These are phyloP conservation scores for Rachycentron canadum DNA, from an alignment of 2,797 vertebrate species.

Conservation along the genomic window DNA sequence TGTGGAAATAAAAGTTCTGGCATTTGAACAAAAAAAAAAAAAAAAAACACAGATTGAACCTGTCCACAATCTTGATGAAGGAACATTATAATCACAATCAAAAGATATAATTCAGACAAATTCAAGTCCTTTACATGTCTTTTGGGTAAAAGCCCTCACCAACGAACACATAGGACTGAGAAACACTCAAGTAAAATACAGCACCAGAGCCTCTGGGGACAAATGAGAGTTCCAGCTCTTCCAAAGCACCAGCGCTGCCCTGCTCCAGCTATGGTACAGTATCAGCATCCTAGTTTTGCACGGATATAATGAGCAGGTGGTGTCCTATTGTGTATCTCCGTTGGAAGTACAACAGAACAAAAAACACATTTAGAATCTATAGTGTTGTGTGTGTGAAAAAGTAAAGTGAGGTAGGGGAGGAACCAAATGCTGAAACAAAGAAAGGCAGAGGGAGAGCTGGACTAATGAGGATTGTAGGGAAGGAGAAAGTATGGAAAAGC, in stretches of 20 bases:
- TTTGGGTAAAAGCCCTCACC: neutral
- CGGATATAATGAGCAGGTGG: conserved; percentile 67
- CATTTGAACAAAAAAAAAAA: neutral
- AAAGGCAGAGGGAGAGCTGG: conserved; percentile 35
- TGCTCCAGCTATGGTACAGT: conserved; percentile 6
- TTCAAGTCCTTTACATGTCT: too few species aligned
- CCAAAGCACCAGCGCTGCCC: conserved; percentile 29
- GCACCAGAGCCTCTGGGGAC: neutral
- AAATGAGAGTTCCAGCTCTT: conserved; percentile 7
- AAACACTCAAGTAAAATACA: conserved; percentile 1
- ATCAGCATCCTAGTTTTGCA: conserved; percentile 39
- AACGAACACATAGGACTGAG: conserved; percentile 8
- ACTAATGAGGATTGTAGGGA: conserved; percentile 67
- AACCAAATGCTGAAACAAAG: conserved; percentile 43
- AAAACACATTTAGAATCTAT: conserved; percentile 47
- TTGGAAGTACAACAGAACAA: conserved; percentile 54
- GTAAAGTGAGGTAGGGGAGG: conserved; percentile 33
- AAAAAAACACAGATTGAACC: neutral
- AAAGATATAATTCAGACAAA: too few species aligned
- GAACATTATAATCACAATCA: neutral
- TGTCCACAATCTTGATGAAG: neutral
- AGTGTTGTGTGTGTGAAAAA: conserved; percentile 35
- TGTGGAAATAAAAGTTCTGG: neutral
- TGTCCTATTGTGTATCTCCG: conserved; percentile 45
- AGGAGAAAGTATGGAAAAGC: conserved; percentile 52